Base-by-base conservation (phyloP, 2,113 vertebrate species). In the Tachycineta bicolor region DNA sequence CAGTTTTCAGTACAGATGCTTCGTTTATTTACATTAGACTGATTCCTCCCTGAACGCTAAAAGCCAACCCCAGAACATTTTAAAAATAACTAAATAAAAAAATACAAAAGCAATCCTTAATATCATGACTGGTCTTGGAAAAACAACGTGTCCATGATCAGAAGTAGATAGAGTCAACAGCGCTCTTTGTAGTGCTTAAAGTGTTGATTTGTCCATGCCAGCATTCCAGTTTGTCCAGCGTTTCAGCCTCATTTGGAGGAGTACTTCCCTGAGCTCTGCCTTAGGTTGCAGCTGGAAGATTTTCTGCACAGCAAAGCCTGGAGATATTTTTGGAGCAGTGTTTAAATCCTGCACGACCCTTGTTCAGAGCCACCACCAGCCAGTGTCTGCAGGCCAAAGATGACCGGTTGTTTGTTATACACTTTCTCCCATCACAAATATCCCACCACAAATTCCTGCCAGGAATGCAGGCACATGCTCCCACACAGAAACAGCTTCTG, bases 301-400 rank as follows among this genome's bases (percentile, higher is more conserved):
- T 87, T 93, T 83, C 39, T 59, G 34, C 58, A 3, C 46, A 47
- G 75, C 55, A 87, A 67, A 90, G 78, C 56, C 83, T 70, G 86
- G 79, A 58, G 64, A 33, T n/a, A 4, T 29, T 77, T 92, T 44
- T 14, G 46, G 53, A 73, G 55, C 29, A 20, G 20, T 14, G 29
- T 10, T 58, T 22, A 34, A 76, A 90, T 56, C 55, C 81, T 29
- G 2, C 3, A 1, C 3, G 59, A 56, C 44, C 46, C 74, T 43
- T 9, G 3, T 4, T 49, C 77, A 81, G 47, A 24, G 11, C 52
- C 9, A 22, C 7, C 64, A 39, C 14, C 74, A 53, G 41, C 0
- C 29, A 71, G 46, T 3, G 52, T 19, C 33, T 53, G 28, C 69
- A 75, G 74, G 65, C 49, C 52, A 55, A 62, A 83, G 49, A 70